Percentiles rank a stretch among this genome's conserved stretches.
Conservation (phyloP, 2,888 invertebrate species). For the Chironomus riparius region DNA sequence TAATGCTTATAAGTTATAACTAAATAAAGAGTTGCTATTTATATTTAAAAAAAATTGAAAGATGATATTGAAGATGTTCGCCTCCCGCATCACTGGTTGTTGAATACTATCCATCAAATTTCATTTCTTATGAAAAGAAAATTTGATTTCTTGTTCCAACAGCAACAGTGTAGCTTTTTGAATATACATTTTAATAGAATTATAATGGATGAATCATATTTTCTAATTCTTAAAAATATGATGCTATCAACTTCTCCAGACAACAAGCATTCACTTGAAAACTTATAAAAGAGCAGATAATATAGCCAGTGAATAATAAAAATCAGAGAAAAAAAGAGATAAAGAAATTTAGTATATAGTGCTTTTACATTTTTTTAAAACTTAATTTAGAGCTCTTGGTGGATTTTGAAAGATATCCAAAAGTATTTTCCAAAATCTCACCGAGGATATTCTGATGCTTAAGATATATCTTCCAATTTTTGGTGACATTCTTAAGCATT, state of each 20-base stretch:
- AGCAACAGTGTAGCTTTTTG: background rate
- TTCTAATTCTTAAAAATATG: background rate
- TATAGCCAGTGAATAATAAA: background rate
- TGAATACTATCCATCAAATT: background rate
- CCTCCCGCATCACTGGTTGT: too few relatives aligned
- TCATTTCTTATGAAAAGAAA: constrained; percentile 4
- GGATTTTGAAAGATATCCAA: too few relatives aligned
- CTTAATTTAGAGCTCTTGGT: background rate
- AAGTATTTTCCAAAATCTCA: too few relatives aligned
- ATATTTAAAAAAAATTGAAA: background rate
- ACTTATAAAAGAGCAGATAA: background rate
- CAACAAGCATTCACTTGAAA: background rate
- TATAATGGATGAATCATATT: background rate
- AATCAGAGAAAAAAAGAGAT: background rate
- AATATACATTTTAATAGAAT: background rate
- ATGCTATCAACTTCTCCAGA: background rate
- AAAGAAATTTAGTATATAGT: constrained; percentile 18
- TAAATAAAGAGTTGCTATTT: constrained; percentile 24
- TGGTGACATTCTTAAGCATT: too few relatives aligned
- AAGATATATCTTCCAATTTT: too few relatives aligned
- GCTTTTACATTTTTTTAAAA: constrained; percentile 15
- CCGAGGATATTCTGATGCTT: too few relatives aligned
- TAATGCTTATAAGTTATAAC: background rate
- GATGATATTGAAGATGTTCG: background rate
- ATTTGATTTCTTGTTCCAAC: background rate